Evolutionary conservation across 2,113 vertebrate species (phyloP).

Genomic region (Lycocorax pyrrhopterus): DNA sequence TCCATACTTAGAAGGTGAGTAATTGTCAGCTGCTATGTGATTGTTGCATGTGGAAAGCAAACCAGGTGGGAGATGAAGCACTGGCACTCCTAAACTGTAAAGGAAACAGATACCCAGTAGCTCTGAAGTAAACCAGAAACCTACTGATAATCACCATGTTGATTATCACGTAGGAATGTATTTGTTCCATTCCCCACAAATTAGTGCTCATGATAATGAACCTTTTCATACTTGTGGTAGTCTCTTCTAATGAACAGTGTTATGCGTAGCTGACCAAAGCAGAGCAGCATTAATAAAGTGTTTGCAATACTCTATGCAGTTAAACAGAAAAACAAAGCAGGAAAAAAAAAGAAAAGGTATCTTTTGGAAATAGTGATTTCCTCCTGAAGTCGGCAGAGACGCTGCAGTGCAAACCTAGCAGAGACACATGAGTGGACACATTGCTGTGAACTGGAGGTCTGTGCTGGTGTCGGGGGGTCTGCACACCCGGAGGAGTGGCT

Average conservation of each 20-base stretch:
- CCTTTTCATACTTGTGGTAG: fast-evolving
- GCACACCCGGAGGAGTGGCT: background rate
- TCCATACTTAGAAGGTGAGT: background rate
- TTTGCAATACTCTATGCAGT: background rate
- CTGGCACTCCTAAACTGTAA: background rate
- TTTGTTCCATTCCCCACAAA: background rate
- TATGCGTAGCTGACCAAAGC: background rate
- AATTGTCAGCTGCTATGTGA: background rate
- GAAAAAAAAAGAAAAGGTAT: background rate
- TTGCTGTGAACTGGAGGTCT: background rate
- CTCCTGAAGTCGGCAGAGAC: background rate
- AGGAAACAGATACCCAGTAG: background rate
- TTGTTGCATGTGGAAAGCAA: background rate
- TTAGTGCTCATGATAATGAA: background rate
- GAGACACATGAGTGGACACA: fast-evolving
- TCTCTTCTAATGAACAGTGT: background rate
- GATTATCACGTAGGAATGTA: background rate
- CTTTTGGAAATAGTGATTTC: background rate
- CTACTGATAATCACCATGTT: background rate
- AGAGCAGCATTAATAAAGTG: background rate
- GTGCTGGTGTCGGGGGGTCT: background rate
- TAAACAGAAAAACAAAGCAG: background rate
- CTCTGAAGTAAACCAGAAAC: background rate
- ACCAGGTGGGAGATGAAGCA: background rate
- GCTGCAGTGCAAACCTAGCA: background rate